Evolutionary conservation across 2,113 vertebrate species (phyloP), one percentile per base, ranked within the genome.

Genomic region (Rhinopomastus cyanomelas): DNA sequence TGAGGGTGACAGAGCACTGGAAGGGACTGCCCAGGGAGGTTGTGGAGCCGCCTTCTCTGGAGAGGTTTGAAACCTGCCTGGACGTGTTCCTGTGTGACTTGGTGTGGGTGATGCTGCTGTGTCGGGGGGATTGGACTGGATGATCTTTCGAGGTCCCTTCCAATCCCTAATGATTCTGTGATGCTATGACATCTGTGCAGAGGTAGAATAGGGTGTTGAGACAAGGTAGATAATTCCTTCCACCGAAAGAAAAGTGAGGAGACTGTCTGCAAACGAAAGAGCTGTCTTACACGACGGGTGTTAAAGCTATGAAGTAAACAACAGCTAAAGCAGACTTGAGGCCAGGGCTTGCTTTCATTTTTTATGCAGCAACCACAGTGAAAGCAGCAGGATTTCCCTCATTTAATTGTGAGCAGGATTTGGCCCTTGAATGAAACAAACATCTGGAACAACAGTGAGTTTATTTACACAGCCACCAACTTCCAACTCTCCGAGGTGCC

Each of bases 381-480:
- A 89, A 83, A 80, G 72, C 73, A 89, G 42, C 39, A 90, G 90
- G 80, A 94, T 88, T 95, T 89, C 88, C 85, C 73, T 53, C 60
- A 44, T 75, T 30, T 88, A 91, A 94, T 65, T 92, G 49, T 87
- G 92, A 92, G 48, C 46, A 91, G 85, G 83, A 92, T 94, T 92
- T 96, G 90, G 95, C 81, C 44, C 65, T 91, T 36, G 68, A 84
- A 82, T 61, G 85, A 83, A 92, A 88, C 65, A 96, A 95, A 89
- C 92, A 93, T 95, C 93, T 96, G 93, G 84, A 95, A 87, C 59
- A 93, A 91, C 67, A 90, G 32, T 48, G 79, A 85, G 59, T 89
- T 94, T 93, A 93, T 96, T 96, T 95, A 94, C 86, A 85, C 30
- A 95, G 93, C 76, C 90, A 94, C 83, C 65, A 93, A 57, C 80